A percentile compares a stretch with the other conserved stretches of the same genome.
These are phyloP conservation scores for Lepidurus packardi DNA, from an alignment of 1,140 invertebrate species.

Conservation along the genomic window DNA sequence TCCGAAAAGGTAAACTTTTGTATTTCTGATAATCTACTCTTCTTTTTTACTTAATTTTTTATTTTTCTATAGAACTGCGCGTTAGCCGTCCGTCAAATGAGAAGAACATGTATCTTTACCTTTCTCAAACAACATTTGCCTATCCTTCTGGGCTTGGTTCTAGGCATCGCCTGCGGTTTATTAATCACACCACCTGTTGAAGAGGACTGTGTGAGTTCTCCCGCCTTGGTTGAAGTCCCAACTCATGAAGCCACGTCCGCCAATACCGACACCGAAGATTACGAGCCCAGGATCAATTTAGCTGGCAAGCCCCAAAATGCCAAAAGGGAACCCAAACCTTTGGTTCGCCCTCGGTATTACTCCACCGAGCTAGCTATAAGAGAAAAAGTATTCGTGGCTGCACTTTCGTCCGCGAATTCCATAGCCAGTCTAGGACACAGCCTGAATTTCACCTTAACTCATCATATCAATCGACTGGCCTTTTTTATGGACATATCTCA, in stretches of 20 bases:
- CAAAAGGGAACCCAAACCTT: slow-evolving; percentile 40
- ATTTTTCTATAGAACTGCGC: neutral
- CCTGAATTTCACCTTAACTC: slow-evolving; percentile 70
- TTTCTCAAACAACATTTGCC: neutral
- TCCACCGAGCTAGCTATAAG: slow-evolving; percentile 85
- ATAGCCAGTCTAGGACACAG: slow-evolving; percentile 64
- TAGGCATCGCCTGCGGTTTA: neutral
- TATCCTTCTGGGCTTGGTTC: neutral
- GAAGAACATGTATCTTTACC: neutral
- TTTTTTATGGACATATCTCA: slow-evolving; percentile 66
- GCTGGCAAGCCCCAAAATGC: slow-evolving; percentile 48
- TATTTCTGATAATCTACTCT: no score
- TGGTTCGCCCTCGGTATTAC: slow-evolving; percentile 73
- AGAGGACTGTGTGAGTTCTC: neutral
- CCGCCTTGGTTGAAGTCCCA: neutral
- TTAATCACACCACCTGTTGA: neutral
- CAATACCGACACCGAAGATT: slow-evolving; percentile 44
- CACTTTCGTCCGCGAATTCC: slow-evolving; percentile 66
- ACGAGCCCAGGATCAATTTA: slow-evolving; percentile 53
- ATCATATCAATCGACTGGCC: slow-evolving; percentile 69
- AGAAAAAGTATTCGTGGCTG: slow-evolving; percentile 79
- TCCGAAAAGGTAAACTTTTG: neutral
- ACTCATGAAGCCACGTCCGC: neutral
- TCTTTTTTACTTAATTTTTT: no score
- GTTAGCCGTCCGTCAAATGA: neutral